Base-by-base conservation (phyloP, 2,888 invertebrate species). In the Dolichopus griseipennis region DNA sequence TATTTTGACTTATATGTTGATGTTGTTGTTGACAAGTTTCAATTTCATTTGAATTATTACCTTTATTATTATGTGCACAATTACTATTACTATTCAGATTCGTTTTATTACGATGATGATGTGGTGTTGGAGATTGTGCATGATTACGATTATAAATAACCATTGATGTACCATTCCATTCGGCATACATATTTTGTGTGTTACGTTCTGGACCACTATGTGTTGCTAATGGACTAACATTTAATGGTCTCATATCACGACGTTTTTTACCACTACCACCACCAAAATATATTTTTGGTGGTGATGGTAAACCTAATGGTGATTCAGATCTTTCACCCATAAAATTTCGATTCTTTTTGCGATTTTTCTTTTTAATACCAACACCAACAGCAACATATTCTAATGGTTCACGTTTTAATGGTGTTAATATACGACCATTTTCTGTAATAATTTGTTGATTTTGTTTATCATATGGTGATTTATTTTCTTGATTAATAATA, bases 101-200 rank as follows among this genome's bases (percentile, higher is more conserved):
- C n/a, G 52, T 67, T 72, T 84, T 83, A 70, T 83, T 83, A 43
- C 83, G 83, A 65, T 81, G 80, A 22, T 4, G 21, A 65, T 83
- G 79, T 71, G 83, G 82, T 75, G 84, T 83, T 69, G 83, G 82
- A 1, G 87, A 86, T 0, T 87, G 86, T 68, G 85, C 83, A 8
- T 78, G 68, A 69, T 77, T 79, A 61, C 86, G 83, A 78, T 86
- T 87, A 78, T 87, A 90, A 75, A 90, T 88, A 70, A 90, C 87
- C 74, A 89, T 78, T 1, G 90, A 88, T 67, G 85, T 85, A 5
- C 90, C 90, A 77, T 90, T 90, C 89, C 90, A 90, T 67, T 85
- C 84, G 7, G 27, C 21, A 34, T 52, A 66, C 6, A 64, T 68
- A 65, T 61, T 71, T 65, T 6, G 73, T 65, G 18, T 69, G 71